A percentile compares a stretch with the other conserved stretches of the same genome.
phyloP scores from a whole-genome alignment of 2,113 vertebrate genomes.

The Dipodomys ordii region DNA sequence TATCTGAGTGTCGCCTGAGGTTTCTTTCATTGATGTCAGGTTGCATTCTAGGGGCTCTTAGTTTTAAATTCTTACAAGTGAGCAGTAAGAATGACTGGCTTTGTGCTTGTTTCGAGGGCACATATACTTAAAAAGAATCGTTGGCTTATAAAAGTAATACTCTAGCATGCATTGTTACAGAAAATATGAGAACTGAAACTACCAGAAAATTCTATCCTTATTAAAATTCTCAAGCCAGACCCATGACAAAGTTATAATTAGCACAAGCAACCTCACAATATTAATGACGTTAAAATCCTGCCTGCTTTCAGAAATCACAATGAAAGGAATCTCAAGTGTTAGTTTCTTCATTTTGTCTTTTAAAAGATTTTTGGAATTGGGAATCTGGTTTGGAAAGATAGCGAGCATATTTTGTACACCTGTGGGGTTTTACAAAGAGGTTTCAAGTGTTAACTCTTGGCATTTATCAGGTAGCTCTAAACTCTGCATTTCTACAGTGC shows the following conservation, averaged over 20 bases:
- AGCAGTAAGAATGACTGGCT: no score
- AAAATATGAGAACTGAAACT: conserved; percentile 32
- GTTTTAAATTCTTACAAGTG: conserved; percentile 13
- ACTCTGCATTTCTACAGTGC: not conserved
- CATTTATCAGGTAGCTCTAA: not conserved
- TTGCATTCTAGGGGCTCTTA: conserved; percentile 15
- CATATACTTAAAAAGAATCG: not conserved
- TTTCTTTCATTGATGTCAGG: not conserved
- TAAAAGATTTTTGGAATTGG: not conserved
- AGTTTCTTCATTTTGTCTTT: not conserved
- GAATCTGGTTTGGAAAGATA: not conserved
- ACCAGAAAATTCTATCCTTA: conserved; percentile 22
- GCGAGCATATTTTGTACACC: not conserved
- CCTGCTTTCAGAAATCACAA: conserved; percentile 13
- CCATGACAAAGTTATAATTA: not conserved
- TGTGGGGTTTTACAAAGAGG: not conserved
- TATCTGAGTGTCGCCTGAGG: not conserved
- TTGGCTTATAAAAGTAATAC: not conserved
- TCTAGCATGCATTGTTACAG: not conserved
- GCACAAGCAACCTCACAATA: not conserved
- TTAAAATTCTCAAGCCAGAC: conserved; percentile 4
- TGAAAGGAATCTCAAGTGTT: not conserved
- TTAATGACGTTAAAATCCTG: not conserved
- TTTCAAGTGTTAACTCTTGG: not conserved
- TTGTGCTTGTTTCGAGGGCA: no score